Conservation (phyloP, 2,797 vertebrate genomes). For the Poeciliopsis turneri region DNA sequence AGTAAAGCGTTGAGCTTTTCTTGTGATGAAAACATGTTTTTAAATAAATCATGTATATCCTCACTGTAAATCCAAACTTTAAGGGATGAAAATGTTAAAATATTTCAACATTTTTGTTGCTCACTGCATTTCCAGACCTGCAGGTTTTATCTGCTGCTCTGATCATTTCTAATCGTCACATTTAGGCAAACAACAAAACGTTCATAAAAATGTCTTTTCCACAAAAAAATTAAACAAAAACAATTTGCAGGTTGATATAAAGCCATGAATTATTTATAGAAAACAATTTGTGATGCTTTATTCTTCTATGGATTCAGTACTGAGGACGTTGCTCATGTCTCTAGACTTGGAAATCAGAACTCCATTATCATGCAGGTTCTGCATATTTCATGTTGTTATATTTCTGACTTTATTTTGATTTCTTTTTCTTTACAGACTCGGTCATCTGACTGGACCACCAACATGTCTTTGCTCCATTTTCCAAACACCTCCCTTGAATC, state of each 20-base stretch:
- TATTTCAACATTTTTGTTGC: neutral
- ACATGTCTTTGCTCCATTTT: neutral
- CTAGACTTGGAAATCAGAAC: neutral
- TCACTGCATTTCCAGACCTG: neutral
- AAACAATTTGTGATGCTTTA: neutral
- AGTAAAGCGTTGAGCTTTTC: neutral
- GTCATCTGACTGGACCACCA: neutral
- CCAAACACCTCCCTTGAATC: neutral
- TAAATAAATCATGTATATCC: neutral
- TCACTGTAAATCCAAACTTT: neutral
- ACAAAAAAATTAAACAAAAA: too few species aligned
- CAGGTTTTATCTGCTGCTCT: neutral
- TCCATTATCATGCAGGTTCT: neutral
- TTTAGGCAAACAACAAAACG: neutral
- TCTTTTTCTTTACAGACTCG: neutral
- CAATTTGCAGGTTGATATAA: neutral
- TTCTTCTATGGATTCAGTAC: neutral
- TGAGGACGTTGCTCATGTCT: too few species aligned
- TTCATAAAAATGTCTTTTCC: neutral
- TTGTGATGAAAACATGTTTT: too few species aligned
- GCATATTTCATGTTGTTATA: neutral
- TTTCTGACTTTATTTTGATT: neutral
- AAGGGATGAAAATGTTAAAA: neutral
- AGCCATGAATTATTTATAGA: neutral
- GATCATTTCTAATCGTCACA: neutral